Conservation (phyloP, 2,113 vertebrate genomes). For the Hypocryptadius cinnamomeus region DNA sequence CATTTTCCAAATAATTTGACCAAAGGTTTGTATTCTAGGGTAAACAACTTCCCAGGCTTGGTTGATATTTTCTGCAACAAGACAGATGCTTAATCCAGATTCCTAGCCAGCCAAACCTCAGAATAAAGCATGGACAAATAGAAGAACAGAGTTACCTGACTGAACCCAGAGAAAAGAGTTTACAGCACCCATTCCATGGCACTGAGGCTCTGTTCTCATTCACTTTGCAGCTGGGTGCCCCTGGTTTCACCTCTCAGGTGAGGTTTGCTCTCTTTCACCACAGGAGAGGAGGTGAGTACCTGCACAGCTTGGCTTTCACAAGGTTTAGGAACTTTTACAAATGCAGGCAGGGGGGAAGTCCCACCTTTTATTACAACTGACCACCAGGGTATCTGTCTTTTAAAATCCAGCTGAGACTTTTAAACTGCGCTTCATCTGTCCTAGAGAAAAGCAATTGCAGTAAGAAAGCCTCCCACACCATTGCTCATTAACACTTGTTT, state of each 20-base stretch:
- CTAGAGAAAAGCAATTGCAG: background rate
- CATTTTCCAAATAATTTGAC: background rate
- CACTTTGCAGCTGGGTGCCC: background rate
- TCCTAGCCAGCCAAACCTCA: background rate
- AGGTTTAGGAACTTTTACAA: background rate
- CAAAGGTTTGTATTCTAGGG: background rate
- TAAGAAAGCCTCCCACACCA: background rate
- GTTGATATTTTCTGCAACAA: background rate
- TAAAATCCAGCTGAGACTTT: background rate
- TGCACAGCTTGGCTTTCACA: background rate
- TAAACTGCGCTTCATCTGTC: background rate
- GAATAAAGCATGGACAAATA: background rate
- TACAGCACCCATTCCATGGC: background rate
- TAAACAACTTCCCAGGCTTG: background rate
- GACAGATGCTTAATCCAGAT: background rate
- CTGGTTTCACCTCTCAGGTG: background rate
- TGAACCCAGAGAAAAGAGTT: background rate
- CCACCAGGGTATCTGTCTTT: background rate
- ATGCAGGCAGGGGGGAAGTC: rapidly evolving
- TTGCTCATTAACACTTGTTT: background rate
- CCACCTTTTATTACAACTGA: background rate
- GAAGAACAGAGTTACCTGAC: background rate
- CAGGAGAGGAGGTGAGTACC: background rate
- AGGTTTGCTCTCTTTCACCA: background rate
- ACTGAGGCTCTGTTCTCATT: background rate